Evolutionary conservation across 2,797 vertebrate species (phyloP), one percentile per base, ranked within the genome.

Genomic region (Mionectes olivaceus): DNA sequence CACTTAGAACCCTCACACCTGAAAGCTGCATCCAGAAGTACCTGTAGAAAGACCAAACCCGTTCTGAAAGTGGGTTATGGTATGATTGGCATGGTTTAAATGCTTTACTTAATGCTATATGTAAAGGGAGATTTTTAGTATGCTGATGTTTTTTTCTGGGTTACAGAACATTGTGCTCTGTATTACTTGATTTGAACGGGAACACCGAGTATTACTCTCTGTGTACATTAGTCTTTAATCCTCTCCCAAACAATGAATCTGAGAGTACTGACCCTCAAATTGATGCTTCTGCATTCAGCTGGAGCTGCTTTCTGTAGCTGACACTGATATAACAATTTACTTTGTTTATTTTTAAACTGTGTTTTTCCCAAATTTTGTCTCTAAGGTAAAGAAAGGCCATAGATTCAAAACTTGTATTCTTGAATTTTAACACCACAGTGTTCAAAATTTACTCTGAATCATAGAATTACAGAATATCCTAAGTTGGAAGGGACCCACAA

Each of bases 121-220:
- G 1, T 2, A 2, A 55, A 30, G 44, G 35, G 11, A 53, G 6
- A 2, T 19, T 25, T 80, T 37, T 44, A 7, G 61, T 41, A 3
- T 13, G 22, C 10, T 32, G 16, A 9, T 44, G 25, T 27, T 83
- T 30, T 30, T 30, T 82, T 12, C 43, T 84, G 65, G 67, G 32
- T 37, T 11, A 1, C 43, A 71, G 52, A 65, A 13, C 13, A 2
- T 5, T 0, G 1, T 12, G 0, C 5, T 50, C n/a, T 15, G 5
- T 16, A 7, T 56, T 11, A 21, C 13, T 22, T 8, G 27, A 2
- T 69, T 39, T 39, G 44, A 22, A 7, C 5, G 13, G 7, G 1
- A 55, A 16, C 17, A 21, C 39, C 41, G 16, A 56, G 8, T 32
- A 5, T 24, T 68, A 5, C 24, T 10, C 24, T 74, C 24, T 28